Base-by-base conservation (phyloP, 2,888 invertebrate species). In the Camptogramma bilineatum region DNA sequence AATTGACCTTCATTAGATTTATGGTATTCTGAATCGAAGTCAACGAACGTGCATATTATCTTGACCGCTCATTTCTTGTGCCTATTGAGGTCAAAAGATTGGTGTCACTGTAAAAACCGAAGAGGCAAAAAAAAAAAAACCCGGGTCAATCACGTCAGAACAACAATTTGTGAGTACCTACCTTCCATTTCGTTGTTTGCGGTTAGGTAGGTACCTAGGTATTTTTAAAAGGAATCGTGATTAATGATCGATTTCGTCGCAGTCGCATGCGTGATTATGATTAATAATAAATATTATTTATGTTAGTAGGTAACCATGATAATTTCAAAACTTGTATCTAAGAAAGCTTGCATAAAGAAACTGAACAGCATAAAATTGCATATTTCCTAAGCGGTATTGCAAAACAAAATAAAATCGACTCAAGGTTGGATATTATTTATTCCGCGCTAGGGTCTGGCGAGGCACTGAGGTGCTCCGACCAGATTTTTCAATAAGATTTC, bases 401-500 rank as follows among this genome's bases (percentile, higher is more conserved):
- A 39, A 39, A 39, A 39, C 34, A 13, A 39, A 39, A 39, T 13
- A 13, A 39, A 39, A 34, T 42, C 7, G 16, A 44, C 17, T 44
- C 16, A 17, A 44, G 16, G 44, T 16, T 44, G 44, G 5, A 17
- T 17, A 16, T 44, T 44, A 17, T 44, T 44, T 44, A 44, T 17
- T 44, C 44, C 17, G 44, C 17, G 39, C 13, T 13, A 44, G 44
- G 44, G 44, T 17, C 44, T 44, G 4, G 1, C 1, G 17, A 44
- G 44, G 44, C 17, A 17, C 44, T 17, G 17, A 44, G 21, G 50
- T 46, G 52, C 44, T 58, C 44, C 57, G 52, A 52, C 52, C 55
- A 64, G 52, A 62, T 59, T 24, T 68, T 64, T 64, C 64, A 64
- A 64, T 64, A 68, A 64, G 62, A 65, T 65, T 60, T 68, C 42